Evolutionary conservation across 2,113 vertebrate species (phyloP).

Genomic region (Otis tarda): DNA sequence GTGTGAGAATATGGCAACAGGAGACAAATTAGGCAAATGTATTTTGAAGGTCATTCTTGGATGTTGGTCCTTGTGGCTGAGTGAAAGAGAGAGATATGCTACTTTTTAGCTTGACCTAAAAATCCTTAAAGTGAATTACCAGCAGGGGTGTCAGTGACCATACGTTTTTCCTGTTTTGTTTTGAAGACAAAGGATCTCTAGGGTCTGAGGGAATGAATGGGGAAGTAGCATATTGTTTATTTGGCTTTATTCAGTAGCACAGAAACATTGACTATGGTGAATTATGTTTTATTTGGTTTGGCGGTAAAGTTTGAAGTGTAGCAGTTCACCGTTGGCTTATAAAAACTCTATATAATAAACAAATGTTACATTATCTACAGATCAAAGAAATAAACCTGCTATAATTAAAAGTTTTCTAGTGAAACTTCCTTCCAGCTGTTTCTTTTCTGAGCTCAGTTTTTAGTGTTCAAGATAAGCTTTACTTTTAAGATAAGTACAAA

Average conservation of each 20-base stretch:
- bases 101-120: not conserved
- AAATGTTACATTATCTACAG: slow-evolving; percentile 48
- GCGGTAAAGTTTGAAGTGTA: slow-evolving; percentile 30
- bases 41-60: not conserved
- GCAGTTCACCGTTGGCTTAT: slow-evolving; percentile 14
- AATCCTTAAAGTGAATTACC: not conserved
- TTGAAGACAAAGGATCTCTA: not conserved
- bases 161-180: not conserved
- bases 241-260: slow-evolving; percentile 28
- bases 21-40: not conserved
- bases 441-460: slow-evolving; percentile 49
- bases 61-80: not conserved
- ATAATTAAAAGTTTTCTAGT: slow-evolving; percentile 48
- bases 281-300: slow-evolving; percentile 57
- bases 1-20: not conserved
- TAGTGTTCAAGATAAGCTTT: slow-evolving; percentile 56
- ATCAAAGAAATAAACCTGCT: slow-evolving; percentile 63
- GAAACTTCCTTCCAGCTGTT: slow-evolving; percentile 65
- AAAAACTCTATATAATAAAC: slow-evolving; percentile 53
- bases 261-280: slow-evolving; percentile 33
- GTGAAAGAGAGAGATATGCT: not conserved
- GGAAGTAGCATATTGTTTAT: slow-evolving; percentile 19
- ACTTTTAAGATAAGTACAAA: slow-evolving; percentile 54
- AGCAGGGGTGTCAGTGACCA: not conserved
- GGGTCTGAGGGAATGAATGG: not conserved